Conservation (phyloP, 2,113 vertebrate genomes). For the Pionites leucogaster region DNA sequence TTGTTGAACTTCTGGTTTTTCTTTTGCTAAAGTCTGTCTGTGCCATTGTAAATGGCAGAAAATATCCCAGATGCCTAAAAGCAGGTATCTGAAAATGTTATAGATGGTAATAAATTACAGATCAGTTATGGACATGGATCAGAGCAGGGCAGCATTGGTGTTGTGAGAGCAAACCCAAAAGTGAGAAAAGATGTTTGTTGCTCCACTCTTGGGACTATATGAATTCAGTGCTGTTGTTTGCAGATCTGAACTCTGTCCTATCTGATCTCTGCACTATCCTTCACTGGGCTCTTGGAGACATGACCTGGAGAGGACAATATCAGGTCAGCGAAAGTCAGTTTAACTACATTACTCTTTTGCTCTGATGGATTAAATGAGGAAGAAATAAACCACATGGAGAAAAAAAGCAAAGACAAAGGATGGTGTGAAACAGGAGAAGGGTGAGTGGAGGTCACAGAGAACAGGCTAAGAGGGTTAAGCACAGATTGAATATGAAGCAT, state of each 20-base stretch:
- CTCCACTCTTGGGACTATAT: accelerated
- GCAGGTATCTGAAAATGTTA: not conserved
- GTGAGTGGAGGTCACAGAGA: not conserved
- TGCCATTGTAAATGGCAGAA: not conserved
- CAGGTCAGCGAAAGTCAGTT: not conserved
- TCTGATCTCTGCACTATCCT: not conserved
- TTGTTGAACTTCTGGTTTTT: not conserved
- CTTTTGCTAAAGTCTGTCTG: not conserved
- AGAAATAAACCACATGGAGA: not conserved
- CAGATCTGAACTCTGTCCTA: not conserved
- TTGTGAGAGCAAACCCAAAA: not conserved
- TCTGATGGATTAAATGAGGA: not conserved
- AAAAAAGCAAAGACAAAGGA: not conserved
- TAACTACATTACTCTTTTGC: not conserved
- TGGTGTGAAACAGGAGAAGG: not conserved
- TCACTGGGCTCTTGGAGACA: not conserved
- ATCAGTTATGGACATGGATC: not conserved
- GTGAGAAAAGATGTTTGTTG: not conserved
- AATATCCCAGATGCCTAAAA: not conserved
- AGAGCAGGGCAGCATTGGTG: not conserved
- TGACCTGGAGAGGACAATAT: not conserved
- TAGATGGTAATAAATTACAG: not conserved
- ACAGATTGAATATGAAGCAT: not conserved
- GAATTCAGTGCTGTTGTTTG: not conserved
- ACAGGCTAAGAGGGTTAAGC: not conserved